Base-by-base conservation (phyloP, 2,113 vertebrate genomes). In the Notothenia coriiceps region DNA sequence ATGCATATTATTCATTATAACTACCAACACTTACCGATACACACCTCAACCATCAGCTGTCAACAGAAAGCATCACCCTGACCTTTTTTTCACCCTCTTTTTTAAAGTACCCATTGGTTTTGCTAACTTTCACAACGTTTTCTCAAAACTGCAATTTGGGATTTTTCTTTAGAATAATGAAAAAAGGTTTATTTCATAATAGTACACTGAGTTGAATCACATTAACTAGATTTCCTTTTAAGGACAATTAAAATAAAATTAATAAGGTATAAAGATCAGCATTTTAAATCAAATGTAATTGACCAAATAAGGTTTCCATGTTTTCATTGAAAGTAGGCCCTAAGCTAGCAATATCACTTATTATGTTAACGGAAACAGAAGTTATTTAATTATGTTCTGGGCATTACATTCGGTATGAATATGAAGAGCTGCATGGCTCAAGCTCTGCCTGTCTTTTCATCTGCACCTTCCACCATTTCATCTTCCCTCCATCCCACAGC, bases 381-480 rank as follows among this genome's bases (percentile, higher is more conserved):
- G 43, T 18, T 52, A 61, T 63, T 40, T 59, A 33, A 25, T 33
- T 64, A 40, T 61, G 22, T 73, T 66, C 54, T 0, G 10, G 12
- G 54, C 22, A 64, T 70, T 59, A 59, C 20, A 60, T 66, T 68
- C 12, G 9, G 20, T 59, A 50, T 15, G 40, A 76, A 77, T 77
- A 70, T 84, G 74, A 33, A 57, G 47, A 43, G 33, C 33, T 4
- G 46, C 1, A 20, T 33, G 56, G 5, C 35, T 49, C 43, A 81
- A 77, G 72, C 65, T 72, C 57, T 87, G 40, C 57, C 59, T 69
- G 64, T 82, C 72, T 84, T 64, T 65, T 82, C 71, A 84, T 80
- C 84, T 62, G 8, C 61, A 64, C n/a, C 18, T 79, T 80, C 63
- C 15, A 72, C n/a, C 70, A 64, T 80, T 83, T 89, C 74, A 88